Base-by-base conservation (phyloP, 2,797 vertebrate species). In the Nasua narica region DNA sequence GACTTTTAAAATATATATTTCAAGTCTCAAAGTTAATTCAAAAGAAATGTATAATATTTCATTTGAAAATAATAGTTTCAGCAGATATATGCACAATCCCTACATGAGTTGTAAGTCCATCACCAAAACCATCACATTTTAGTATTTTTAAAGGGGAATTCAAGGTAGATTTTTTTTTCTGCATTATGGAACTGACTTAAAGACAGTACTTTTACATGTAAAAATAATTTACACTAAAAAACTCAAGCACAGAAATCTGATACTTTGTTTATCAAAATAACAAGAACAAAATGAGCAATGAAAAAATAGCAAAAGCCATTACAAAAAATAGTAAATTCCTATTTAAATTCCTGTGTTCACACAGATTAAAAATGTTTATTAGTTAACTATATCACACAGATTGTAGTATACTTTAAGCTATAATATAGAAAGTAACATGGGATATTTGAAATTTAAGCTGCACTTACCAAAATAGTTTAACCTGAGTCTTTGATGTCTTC, bases 241-340 rank as follows among this genome's bases (percentile, higher is more conserved):
- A 97, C 97, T 97, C 90, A 98, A 48, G 95, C 85, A 97, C 98
- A 98, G 93, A 92, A 82, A 46, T 97, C 78, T 97, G 95, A 90
- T 65, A 90, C 25, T 94, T 83, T 65, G 65, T 65, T 96, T 95
- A 97, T 84, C 97, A 92, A 98, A 98, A 97, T 97, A 98, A 97
- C 93, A 98, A 97, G 97, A 98, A 98, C 90, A 98, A 98, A 98
- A 98, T 97, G 96, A 98, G 88, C 97, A 98, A 98, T 96, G 95
- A 97, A 96, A 97, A 97, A 95, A 98, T 97, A 98, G 97, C 79
- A 70, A n/a, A 98, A 98, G 97, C 97, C 95, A 95, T 98, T 98
- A 98, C 96, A 98, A 98, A 99, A 98, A 98, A 98, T 98, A 98
- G 98, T 97, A 98, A 98, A 98, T 97, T 96, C 98, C 98, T 98